phyloP scores from a whole-genome alignment of 2,113 vertebrate species.

The Phalacrocorax pelagicus region DNA sequence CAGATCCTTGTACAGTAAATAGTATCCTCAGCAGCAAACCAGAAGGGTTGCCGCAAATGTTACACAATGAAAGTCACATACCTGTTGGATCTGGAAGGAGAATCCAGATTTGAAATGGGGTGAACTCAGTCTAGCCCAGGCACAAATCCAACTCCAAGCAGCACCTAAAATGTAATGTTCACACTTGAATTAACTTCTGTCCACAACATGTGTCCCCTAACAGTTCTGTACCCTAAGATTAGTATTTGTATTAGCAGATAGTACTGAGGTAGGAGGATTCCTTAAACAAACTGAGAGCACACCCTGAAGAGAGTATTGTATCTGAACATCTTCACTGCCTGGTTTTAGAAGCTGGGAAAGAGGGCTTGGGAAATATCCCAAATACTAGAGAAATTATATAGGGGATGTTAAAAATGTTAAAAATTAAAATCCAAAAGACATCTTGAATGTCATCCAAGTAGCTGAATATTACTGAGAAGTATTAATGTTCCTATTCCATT shows the following conservation, averaged over 20 bases:
- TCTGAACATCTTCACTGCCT: neutral
- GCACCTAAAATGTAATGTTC: neutral
- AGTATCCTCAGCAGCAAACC: neutral
- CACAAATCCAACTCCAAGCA: neutral
- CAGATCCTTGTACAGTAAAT: neutral
- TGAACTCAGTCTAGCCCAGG: neutral
- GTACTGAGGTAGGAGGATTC: neutral
- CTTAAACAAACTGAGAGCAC: neutral
- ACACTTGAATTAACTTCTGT: neutral
- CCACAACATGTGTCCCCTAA: neutral
- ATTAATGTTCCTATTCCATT: neutral
- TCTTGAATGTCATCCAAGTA: neutral
- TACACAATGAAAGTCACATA: neutral
- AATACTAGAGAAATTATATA: neutral
- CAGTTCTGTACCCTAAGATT: neutral
- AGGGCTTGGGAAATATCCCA: neutral
- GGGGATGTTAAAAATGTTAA: neutral
- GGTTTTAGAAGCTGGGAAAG: neutral
- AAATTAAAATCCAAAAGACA: neutral
- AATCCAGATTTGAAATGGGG: neutral
- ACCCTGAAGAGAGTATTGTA: neutral
- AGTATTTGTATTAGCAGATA: neutral
- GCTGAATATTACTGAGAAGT: neutral
- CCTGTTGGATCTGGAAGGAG: neutral
- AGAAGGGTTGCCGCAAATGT: neutral